Base-by-base conservation (phyloP, 1,140 invertebrate species). In the Tribolium castaneum region DNA sequence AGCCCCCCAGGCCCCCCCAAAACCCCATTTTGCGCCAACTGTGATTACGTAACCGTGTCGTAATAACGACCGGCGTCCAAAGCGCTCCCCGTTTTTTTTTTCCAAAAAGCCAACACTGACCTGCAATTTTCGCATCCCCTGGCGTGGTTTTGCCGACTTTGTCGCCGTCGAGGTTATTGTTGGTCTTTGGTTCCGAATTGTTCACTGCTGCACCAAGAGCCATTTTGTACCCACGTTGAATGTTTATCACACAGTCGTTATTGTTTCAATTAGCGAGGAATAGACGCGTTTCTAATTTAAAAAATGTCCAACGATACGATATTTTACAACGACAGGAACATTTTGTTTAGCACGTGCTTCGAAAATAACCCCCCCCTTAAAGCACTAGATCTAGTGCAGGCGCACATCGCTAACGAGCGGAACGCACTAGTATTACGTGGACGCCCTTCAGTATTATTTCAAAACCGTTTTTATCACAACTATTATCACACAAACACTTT, bases 331-430 rank as follows among this genome's bases (percentile, higher is more conserved):
- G 59, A 79, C 56, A 50, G 54, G 59, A 70, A 76, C 78, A 79
- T 79, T 51, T 76, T 59, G 51, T 75, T 75, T 70, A 78, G 70
- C 79, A 80, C 79, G 79, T 80, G 79, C 79, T 80, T 80, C 50
- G 45, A 75, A 80, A 80, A 73, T 80, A 80, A 77, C 78, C 78
- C 78, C 76, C 76, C 78, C 52, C 70, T 66, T 39, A 66, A 35
- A 34, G 59, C 59, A 66, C 25, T 35, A 34, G 30, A 35, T 66
- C 4, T 66, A 66, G 59, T 66, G 19, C 25, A 12, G 59, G 59
- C 59, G 59, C 25, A 35, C 30, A 66, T 66, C 25, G 25, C 25
- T 35, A 4, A 9, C 4, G 30, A 66, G 59, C 59, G 59, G 59
- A 34, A 66, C 59, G 30, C 59, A 13, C 30, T 35, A 66, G 39